Evolutionary conservation across 92 coral and sea anemone species (phyloP).

Genomic region (Galaxea fascicularis): DNA sequence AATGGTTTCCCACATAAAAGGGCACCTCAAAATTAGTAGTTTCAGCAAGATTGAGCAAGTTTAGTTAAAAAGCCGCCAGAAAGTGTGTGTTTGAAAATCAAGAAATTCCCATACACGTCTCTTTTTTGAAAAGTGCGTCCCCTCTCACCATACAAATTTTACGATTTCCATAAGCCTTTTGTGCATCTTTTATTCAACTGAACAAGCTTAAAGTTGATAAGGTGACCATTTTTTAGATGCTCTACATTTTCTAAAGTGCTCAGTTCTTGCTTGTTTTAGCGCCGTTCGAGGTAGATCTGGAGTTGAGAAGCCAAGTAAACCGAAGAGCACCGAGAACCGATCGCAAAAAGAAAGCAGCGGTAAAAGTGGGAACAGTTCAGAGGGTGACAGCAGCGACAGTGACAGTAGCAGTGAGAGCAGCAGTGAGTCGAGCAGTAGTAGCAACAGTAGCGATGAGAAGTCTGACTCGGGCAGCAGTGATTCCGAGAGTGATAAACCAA

Average conservation of each 20-base stretch:
- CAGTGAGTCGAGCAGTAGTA: slow-evolving; percentile 58
- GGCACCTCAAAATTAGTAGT: too few species aligned
- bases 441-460: slow-evolving; percentile 47
- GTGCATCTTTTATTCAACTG: too few species aligned
- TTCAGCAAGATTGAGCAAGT: too few species aligned
- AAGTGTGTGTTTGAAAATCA: too few species aligned
- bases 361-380: slow-evolving; percentile 32
- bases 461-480: slow-evolving; percentile 49
- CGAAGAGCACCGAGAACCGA: slow-evolving; percentile 6
- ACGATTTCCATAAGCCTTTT: too few species aligned
- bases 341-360: slow-evolving; percentile 15
- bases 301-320: slow-evolving; percentile 16
- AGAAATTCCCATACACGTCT: too few species aligned
- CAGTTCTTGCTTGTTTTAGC: neutral
- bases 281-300: slow-evolving; percentile 11
- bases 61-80: too few species aligned
- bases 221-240: too few species aligned
- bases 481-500: slow-evolving; percentile 22
- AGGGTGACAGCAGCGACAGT: slow-evolving; percentile 28
- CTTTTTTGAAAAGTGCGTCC: neutral
- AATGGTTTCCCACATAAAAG: too few species aligned
- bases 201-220: too few species aligned
- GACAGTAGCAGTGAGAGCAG: slow-evolving; percentile 47
- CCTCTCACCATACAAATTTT: too few species aligned
- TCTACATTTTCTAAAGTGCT: too few species aligned